These are phyloP conservation scores for Syngnathus typhle DNA, from an alignment of 2,113 vertebrate genomes.

Conservation along the genomic window DNA sequence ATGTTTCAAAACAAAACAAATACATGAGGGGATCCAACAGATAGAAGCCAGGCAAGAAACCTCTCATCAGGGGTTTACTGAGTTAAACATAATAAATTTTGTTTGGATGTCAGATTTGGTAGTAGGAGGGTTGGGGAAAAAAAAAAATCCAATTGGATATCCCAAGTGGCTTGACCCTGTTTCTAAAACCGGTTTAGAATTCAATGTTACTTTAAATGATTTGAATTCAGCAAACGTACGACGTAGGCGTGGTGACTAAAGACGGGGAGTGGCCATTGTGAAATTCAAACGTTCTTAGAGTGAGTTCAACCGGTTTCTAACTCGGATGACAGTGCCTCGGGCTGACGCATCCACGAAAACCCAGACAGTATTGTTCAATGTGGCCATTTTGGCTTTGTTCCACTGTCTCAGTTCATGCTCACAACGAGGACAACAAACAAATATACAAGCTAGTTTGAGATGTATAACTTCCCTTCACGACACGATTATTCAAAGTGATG, in stretches of 20 bases:
- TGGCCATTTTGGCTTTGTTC: conserved; percentile 22
- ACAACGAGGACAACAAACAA: conserved; percentile 45
- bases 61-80: conserved; percentile 32
- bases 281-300: conserved; percentile 53
- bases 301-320: conserved; percentile 55
- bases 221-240: conserved; percentile 9
- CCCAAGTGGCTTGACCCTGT: background rate
- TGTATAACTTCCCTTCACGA: background rate
- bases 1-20: conserved; percentile 55
- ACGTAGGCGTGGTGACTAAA: no score
- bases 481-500: background rate
- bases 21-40: conserved; percentile 43
- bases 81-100: conserved; percentile 40
- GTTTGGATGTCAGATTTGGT: conserved; percentile 15
- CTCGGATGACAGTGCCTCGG: conserved; percentile 46
- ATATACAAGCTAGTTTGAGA: conserved; percentile 24
- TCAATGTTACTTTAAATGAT: conserved; percentile 7
- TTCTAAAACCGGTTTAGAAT: conserved; percentile 11
- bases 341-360: conserved; percentile 24
- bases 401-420: conserved; percentile 17
- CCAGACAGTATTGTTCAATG: conserved; percentile 52
- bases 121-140: background rate
- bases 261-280: conserved; percentile 35
- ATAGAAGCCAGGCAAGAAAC: conserved; percentile 24
- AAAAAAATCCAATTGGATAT: conserved; percentile 24